These are phyloP conservation scores for Aphidoletes aphidimyza DNA, from an alignment of 2,888 invertebrate genomes.

Conservation along the genomic window DNA sequence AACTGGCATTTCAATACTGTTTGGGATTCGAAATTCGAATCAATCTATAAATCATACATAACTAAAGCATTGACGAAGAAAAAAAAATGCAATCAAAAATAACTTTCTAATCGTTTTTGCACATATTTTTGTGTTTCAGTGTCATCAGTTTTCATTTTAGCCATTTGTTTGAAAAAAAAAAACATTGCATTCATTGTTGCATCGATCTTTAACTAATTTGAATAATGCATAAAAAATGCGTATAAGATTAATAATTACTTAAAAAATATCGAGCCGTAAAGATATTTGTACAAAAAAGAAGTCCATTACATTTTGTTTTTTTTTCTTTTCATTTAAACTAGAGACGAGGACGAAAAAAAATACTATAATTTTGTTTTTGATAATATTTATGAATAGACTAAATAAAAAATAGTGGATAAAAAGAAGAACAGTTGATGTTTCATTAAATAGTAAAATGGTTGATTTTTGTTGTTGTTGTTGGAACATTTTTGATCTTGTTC, in stretches of 20 bases:
- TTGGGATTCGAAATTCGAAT: too few species aligned
- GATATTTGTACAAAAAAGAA: slow-evolving; percentile 41
- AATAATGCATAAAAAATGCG: slow-evolving; percentile 30
- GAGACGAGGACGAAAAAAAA: too few species aligned
- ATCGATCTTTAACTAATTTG: too few species aligned
- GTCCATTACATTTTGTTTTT: not conserved
- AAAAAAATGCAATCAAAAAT: not conserved
- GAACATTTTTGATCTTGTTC: not conserved
- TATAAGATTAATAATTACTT: slow-evolving; percentile 9
- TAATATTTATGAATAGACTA: too few species aligned
- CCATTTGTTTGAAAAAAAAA: too few species aligned
- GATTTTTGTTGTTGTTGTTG: not conserved
- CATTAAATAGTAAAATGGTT: not conserved
- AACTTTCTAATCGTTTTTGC: not conserved
- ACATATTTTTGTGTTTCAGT: not conserved
- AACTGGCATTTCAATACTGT: slow-evolving; percentile 12
- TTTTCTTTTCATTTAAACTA: not conserved
- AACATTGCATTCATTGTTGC: too few species aligned
- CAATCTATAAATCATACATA: not conserved
- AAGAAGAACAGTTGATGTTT: not conserved
- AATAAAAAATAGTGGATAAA: not conserved
- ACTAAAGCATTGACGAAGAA: slow-evolving; percentile 1
- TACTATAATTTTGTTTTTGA: too few species aligned
- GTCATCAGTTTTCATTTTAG: not conserved
- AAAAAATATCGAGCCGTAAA: slow-evolving; percentile 24